Percentiles rank a stretch among this genome's conserved stretches.
Evolutionary conservation across 2,888 invertebrate genomes (phyloP).

Genomic region (Caenorhabditis sulstoni): DNA sequence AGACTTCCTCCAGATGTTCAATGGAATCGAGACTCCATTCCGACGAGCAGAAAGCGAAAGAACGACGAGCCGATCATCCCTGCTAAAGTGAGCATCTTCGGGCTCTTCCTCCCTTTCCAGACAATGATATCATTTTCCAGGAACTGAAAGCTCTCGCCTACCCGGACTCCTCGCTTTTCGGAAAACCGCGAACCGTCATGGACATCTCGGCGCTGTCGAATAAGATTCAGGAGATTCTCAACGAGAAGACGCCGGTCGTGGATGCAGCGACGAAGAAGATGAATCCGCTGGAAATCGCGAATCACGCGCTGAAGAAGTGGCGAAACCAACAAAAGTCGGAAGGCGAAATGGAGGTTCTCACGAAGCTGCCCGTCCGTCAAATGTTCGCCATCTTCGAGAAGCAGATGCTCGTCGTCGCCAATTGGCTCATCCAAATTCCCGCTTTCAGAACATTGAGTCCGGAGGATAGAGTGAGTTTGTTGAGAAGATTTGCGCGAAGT

Average conservation of each 20-base stretch:
- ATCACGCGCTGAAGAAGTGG: constrained; percentile 39
- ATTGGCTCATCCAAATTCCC: constrained; percentile 56
- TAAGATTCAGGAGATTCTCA: constrained; percentile 29
- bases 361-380: constrained; percentile 30
- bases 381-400: constrained; percentile 53
- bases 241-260: constrained; percentile 2
- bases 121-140: too few species aligned
- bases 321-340: constrained; percentile 42
- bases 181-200: constrained; percentile 38
- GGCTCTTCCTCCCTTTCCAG: too few species aligned
- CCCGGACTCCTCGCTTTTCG: constrained; percentile 21
- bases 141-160: background rate
- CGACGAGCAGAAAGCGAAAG: constrained; percentile 23
- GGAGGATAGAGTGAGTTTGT: constrained; percentile 50
- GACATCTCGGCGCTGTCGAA: constrained; percentile 34
- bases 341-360: constrained; percentile 33
- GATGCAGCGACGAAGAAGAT: constrained; percentile 23
- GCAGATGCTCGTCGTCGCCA: constrained; percentile 57
- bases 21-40: constrained; percentile 60
- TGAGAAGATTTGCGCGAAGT: background rate
- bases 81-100: too few species aligned
- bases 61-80: background rate
- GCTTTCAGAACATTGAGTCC: constrained; percentile 50
- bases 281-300: constrained; percentile 48
- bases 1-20: constrained; percentile 57